Percentiles rank a stretch among this genome's conserved stretches.
phyloP scores from a whole-genome alignment of 2,888 invertebrate species.

The Plebejus anna region DNA sequence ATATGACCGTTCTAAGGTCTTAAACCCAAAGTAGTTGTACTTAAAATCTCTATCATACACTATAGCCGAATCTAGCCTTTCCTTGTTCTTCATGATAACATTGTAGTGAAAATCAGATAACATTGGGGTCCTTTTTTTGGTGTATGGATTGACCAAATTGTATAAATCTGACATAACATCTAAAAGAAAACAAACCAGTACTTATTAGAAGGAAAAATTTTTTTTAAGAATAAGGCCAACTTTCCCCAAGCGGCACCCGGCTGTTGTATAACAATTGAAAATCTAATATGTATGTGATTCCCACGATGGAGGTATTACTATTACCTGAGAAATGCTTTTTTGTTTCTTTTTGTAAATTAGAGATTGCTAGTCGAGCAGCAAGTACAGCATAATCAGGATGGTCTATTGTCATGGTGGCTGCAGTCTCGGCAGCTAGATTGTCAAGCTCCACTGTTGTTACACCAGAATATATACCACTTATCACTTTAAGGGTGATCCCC shows the following conservation, averaged over 20 bases:
- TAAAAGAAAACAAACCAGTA: slow-evolving; percentile 46
- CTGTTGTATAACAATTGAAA: too few relatives aligned
- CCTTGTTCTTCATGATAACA: slow-evolving; percentile 92
- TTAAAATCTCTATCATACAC: slow-evolving; percentile 98
- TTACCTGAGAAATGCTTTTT: slow-evolving; percentile 94
- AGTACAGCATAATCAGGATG: slow-evolving; percentile 97
- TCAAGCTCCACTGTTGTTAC: slow-evolving; percentile 98
- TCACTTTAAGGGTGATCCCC: slow-evolving; percentile 93
- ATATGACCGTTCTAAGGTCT: slow-evolving; percentile 97
- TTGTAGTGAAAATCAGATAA: slow-evolving; percentile 91
- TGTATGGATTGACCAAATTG: slow-evolving; percentile 86
- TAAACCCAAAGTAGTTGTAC: slow-evolving; percentile 99
- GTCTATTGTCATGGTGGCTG: slow-evolving; percentile 98
- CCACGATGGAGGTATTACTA: background rate
- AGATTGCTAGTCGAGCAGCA: slow-evolving; percentile 95
- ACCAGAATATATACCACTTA: slow-evolving; percentile 96
- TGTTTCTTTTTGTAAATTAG: slow-evolving; percentile 99
- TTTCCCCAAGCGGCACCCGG: too few relatives aligned
- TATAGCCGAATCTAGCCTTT: slow-evolving; percentile 94
- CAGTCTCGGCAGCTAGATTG: slow-evolving; percentile 98
- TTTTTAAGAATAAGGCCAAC: too few relatives aligned
- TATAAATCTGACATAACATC: slow-evolving; percentile 95
- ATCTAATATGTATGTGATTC: too few relatives aligned
- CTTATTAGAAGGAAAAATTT: background rate
- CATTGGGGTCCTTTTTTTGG: slow-evolving; percentile 87